Conservation (phyloP, 2,888 invertebrate species). For the Dolichopus griseipennis region DNA sequence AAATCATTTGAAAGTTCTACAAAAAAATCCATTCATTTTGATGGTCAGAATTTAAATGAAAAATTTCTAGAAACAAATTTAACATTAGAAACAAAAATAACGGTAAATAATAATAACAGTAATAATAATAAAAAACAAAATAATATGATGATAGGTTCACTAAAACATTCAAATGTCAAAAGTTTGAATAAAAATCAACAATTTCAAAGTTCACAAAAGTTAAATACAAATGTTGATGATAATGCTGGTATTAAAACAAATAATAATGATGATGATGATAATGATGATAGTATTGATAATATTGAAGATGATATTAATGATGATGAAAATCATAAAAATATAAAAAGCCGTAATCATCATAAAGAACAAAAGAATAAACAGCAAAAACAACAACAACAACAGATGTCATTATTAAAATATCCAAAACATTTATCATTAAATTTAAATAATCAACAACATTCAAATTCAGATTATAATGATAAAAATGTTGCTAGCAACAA, state of each 20-base stretch:
- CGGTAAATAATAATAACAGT: constrained; percentile 23
- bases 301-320: neutral
- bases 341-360: too few relatives aligned
- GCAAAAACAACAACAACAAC: too few relatives aligned
- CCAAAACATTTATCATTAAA: too few relatives aligned
- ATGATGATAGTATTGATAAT: constrained; percentile 11
- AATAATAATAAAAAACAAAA: constrained; percentile 10
- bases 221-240: constrained; percentile 9
- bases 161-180: neutral
- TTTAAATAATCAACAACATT: too few relatives aligned
- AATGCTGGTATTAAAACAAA: neutral
- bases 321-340: too few relatives aligned
- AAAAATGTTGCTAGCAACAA: too few relatives aligned
- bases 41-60: neutral
- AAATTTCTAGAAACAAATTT: neutral
- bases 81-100: neutral
- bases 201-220: constrained; percentile 9
- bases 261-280: constrained; percentile 9
- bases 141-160: constrained; percentile 23
- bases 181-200: neutral
- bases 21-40: neutral
- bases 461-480: too few relatives aligned
- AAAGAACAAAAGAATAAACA: too few relatives aligned
- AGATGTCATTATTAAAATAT: too few relatives aligned
- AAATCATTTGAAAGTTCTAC: neutral